Evolutionary conservation across 2,888 invertebrate species (phyloP), one percentile per base, ranked within the genome.

Genomic region (Vanessa cardui): DNA sequence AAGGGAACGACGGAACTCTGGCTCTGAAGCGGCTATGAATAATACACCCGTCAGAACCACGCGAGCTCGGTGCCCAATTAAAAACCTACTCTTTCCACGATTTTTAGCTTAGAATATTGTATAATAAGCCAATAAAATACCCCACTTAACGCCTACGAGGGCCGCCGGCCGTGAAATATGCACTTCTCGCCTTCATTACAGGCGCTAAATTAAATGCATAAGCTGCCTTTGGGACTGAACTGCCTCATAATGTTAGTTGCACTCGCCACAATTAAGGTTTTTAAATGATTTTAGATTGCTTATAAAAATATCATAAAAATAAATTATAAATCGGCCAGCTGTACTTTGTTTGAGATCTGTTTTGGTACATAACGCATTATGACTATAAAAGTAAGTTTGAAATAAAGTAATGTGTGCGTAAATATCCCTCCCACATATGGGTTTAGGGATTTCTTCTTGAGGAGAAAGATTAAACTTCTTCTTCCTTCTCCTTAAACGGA

Each of bases 101-200:
- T 90, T 92, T 92, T 92, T 89, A 92, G 91, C 92, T 92, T 91
- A 92, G 92, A 90, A 91, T 92, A 90, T 92, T 90, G 92, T 89
- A 92, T 92, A 92, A 92, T 92, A 92, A 90, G 89, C 90, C 92
- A 85, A 92, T 92, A 92, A 92, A 92, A 89, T 91, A 92, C 89
- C 89, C 89, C 91, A 89, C 92, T 92, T 90, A 88, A 88, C 87
- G 90, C 90, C 88, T 77, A 82, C 80, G 80, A 84, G 84, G 81
- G 81, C 86, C 81, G 84, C 80, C 82, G 77, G 84, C 80, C 81
- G 83, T 92, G 90, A 92, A 92, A 90, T 92, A 92, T 92, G 88
- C 88, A 90, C 86, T 89, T 83, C 85, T 87, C 86, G 80, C 84
- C 85, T 90, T 92, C 88, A 90, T 92, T 90, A 90, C 84, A 78